These are phyloP conservation scores for Eupelmus urozonus DNA, from an alignment of 2,888 invertebrate genomes.

Conservation along the genomic window DNA sequence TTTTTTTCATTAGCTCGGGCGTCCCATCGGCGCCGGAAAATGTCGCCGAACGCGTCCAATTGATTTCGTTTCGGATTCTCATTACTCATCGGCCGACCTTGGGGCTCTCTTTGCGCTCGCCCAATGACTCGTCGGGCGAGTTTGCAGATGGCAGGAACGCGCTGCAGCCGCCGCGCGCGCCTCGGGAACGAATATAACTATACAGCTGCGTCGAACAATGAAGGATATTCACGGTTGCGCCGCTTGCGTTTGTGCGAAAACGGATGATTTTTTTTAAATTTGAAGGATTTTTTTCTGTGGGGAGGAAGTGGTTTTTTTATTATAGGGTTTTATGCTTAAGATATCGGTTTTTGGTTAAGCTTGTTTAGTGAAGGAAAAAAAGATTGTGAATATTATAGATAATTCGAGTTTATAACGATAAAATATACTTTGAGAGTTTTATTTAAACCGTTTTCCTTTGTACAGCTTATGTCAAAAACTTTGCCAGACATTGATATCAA, in stretches of 20 bases:
- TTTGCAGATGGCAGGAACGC: constrained; percentile 45
- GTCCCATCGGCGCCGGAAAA: constrained; percentile 26
- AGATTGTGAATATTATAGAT: too few species aligned
- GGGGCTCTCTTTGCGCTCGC: not conserved
- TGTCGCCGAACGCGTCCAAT: constrained; percentile 47
- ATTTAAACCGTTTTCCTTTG: too few species aligned
- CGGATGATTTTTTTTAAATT: too few species aligned
- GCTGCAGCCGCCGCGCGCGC: not conserved
- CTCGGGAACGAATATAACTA: too few species aligned
- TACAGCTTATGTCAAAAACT: too few species aligned
- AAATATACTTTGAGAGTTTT: too few species aligned
- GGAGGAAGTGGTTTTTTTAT: not conserved
- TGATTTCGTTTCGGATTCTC: constrained; percentile 59
- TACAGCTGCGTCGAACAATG: not conserved
- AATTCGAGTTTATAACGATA: too few species aligned
- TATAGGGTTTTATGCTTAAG: too few species aligned
- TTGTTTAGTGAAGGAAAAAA: too few species aligned
- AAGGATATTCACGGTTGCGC: constrained; percentile 12
- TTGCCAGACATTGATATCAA: too few species aligned
- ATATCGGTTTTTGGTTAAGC: too few species aligned
- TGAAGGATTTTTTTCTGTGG: too few species aligned
- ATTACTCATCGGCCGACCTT: constrained; percentile 56
- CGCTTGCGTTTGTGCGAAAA: not conserved
- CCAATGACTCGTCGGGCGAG: constrained; percentile 39
- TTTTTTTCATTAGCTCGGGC: not conserved